Evolutionary conservation across 2,797 vertebrate genomes (phyloP).

Genomic region (Myotis findleyi): DNA sequence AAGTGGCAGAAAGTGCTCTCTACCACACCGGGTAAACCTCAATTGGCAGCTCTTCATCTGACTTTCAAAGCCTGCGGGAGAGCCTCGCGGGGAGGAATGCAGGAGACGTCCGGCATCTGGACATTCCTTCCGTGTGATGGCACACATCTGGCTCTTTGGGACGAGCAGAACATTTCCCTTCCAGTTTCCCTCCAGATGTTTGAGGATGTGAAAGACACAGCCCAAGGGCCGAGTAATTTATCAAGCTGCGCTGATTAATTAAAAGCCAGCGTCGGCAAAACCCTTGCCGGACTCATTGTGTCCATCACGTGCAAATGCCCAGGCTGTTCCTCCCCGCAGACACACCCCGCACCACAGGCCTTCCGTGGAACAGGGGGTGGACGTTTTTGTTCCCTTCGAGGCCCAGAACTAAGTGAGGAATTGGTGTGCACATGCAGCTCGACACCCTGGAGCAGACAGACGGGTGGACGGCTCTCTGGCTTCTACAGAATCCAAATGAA

Average conservation of each 20-base stretch:
- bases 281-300: accelerated
- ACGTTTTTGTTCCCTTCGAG: neutral
- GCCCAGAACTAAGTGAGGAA: neutral
- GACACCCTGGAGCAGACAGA: constrained; percentile 44
- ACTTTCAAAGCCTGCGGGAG: neutral
- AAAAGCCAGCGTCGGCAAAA: neutral
- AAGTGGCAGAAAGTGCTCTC: neutral
- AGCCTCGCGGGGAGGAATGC: neutral
- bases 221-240: neutral
- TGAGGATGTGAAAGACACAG: neutral
- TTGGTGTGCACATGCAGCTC: neutral
- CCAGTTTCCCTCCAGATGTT: constrained; percentile 39
- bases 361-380: neutral
- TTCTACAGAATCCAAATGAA: constrained; percentile 73
- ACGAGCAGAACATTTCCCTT: neutral
- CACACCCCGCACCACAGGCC: neutral
- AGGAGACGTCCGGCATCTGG: neutral
- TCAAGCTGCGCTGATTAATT: constrained; percentile 15
- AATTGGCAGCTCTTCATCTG: neutral
- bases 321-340: neutral
- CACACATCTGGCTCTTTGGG: neutral
- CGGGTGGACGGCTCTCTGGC: constrained; percentile 47
- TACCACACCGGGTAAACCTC: neutral
- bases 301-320: neutral
- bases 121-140: neutral